Base-by-base conservation (phyloP, 2,888 invertebrate genomes). In the Oeneis ivallda region DNA sequence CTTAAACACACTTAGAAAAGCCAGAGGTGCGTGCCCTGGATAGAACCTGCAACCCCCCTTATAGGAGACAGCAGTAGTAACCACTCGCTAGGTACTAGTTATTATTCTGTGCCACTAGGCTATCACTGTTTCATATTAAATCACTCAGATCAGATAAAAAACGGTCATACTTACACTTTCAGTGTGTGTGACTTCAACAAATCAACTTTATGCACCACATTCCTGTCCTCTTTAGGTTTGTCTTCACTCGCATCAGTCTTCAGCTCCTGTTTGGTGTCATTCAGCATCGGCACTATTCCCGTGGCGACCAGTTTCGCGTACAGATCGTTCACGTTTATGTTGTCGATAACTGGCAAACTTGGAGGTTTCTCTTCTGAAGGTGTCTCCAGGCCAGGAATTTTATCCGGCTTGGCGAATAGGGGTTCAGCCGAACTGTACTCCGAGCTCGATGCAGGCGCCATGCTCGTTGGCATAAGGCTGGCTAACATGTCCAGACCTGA, bases 241-340 rank as follows among this genome's bases (percentile, higher is more conserved):
- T 83, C 81, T 1, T 74, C 70, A 34, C 81, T 78, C 0, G 61
- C 69, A 7, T 84, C 81, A 4, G 72, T 73, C 50, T 81, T 83
- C 0, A 69, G 64, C 2, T 83, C 82, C 0, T 74, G 75, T 2
- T 81, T 76, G 39, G 79, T 77, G 13, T 76, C 75, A n/a, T 74
- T 77, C 3, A 77, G 52, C 67, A 74, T 72, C 37, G 82, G 79
- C 1, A 90, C 88, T 0, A 89, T 87, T 11, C 91, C 98, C 1
- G 96, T 95, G 0, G 96, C 96, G 1, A 98, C 95, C 8, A 98
- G 87, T 83, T 97, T 96, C 69, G 96, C 95, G 80, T 98, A 96
- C 37, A 98, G 87, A 72, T 97, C 96, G 69, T 94, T 95, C 32
- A 98, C 95, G 77, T 97, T 96, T 2, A 95, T 82, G 64, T 86